Evolutionary conservation across 2,113 vertebrate genomes (phyloP).

Genomic region (Rhea pennata): DNA sequence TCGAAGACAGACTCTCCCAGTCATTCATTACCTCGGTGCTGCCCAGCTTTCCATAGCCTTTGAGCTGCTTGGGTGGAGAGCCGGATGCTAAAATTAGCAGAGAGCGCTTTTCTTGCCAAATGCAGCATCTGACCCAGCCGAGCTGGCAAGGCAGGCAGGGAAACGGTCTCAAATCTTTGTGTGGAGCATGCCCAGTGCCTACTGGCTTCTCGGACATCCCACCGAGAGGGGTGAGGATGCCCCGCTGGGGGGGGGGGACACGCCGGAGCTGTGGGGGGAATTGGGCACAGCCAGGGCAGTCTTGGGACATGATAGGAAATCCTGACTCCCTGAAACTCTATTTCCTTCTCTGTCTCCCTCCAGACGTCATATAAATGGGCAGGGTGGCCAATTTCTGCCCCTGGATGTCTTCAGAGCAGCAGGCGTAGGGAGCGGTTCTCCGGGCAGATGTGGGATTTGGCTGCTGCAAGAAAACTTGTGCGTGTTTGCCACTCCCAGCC

Average conservation of each 20-base stretch:
- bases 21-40: slow-evolving; percentile 62
- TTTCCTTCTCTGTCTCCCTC: background rate
- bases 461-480: background rate
- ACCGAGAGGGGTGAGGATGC: background rate
- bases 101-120: slow-evolving; percentile 61
- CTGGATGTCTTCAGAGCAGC: background rate
- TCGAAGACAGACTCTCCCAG: slow-evolving; percentile 19
- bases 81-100: slow-evolving; percentile 76
- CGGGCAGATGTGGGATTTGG: background rate
- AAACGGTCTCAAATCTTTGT: background rate
- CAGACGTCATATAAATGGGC: background rate
- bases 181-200: background rate
- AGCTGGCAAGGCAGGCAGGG: background rate
- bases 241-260: rapidly evolving
- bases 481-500: background rate
- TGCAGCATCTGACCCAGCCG: slow-evolving; percentile 30
- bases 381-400: background rate
- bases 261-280: background rate
- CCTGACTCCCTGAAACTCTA: background rate
- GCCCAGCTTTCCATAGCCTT: slow-evolving; percentile 40
- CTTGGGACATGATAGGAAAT: background rate
- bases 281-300: background rate
- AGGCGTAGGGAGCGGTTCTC: background rate
- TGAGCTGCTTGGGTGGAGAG: slow-evolving; percentile 72
- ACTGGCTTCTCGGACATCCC: background rate